Conservation (phyloP, 2,797 vertebrate genomes). For the Tadarida brasiliensis region DNA sequence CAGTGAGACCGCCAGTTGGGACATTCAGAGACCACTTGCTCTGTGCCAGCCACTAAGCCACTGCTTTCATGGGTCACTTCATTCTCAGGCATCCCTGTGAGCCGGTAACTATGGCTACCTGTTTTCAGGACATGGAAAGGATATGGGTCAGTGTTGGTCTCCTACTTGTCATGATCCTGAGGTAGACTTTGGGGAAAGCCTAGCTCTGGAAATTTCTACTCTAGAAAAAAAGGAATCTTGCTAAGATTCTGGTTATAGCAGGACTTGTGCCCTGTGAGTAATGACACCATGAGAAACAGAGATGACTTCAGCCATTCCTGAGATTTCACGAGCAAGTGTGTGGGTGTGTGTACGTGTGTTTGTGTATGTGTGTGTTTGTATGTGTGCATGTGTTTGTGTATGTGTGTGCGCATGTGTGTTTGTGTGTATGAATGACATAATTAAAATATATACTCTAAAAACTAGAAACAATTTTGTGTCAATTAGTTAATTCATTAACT, state of each 20-base stretch:
- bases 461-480: not conserved
- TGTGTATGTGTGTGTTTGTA: not conserved
- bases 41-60: not conserved
- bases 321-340: not conserved
- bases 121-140: not conserved
- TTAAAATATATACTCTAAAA: constrained; percentile 35
- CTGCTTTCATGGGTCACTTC: too few relatives aligned
- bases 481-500: not conserved
- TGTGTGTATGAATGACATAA: not conserved
- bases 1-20: rapidly evolving
- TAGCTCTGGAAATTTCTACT: constrained; percentile 18
- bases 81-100: not conserved
- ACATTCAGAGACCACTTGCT: not conserved
- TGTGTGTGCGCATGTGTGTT: not conserved
- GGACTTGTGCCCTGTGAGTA: not conserved
- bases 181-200: not conserved
- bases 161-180: not conserved
- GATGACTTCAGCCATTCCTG: not conserved
- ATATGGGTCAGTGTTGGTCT: not conserved
- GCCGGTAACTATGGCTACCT: not conserved
- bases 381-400: too few relatives aligned
- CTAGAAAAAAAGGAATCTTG: not conserved
- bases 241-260: constrained; percentile 24
- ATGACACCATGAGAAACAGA: not conserved
- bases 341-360: not conserved